A percentile compares a stretch with the other conserved stretches of the same genome.
These are phyloP conservation scores for Drosophila infuscata DNA, from an alignment of 2,888 invertebrate species.

Conservation along the genomic window DNA sequence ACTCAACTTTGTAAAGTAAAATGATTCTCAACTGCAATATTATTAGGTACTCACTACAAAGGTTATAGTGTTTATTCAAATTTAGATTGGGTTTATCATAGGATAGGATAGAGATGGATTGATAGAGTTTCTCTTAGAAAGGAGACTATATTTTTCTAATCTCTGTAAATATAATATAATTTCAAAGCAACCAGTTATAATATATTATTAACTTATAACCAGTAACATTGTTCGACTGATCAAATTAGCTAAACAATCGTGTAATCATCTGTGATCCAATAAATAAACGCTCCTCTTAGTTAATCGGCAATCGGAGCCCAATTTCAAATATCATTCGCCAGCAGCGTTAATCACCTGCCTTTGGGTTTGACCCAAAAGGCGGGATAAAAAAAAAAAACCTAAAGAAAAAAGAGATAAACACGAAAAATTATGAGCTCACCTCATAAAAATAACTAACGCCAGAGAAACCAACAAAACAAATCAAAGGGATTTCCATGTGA, in stretches of 20 bases:
- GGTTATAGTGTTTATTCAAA: background rate
- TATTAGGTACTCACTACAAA: background rate
- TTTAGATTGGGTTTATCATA: background rate
- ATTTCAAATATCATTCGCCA: constrained; percentile 12
- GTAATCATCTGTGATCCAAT: constrained; percentile 10
- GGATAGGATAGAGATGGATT: no score
- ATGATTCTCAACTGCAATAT: background rate
- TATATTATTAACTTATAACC: background rate
- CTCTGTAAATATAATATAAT: background rate
- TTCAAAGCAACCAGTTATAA: background rate
- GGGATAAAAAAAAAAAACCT: background rate
- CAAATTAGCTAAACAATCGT: constrained; percentile 4
- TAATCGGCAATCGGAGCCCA: constrained; percentile 22
- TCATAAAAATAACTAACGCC: constrained; percentile 72
- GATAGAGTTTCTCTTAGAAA: background rate
- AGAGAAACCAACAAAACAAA: constrained; percentile 17
- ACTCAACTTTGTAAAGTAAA: background rate
- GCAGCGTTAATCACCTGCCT: constrained; percentile 50
- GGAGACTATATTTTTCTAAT: background rate
- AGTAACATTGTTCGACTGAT: background rate
- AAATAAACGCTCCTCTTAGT: constrained; percentile 29
- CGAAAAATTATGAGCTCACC: constrained; percentile 77
- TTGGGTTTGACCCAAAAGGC: constrained; percentile 61
- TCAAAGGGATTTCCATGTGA: constrained; percentile 69
- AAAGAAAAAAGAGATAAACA: constrained; percentile 31